Conservation (phyloP, 2,888 invertebrate genomes). For the Arctia plantaginis region DNA sequence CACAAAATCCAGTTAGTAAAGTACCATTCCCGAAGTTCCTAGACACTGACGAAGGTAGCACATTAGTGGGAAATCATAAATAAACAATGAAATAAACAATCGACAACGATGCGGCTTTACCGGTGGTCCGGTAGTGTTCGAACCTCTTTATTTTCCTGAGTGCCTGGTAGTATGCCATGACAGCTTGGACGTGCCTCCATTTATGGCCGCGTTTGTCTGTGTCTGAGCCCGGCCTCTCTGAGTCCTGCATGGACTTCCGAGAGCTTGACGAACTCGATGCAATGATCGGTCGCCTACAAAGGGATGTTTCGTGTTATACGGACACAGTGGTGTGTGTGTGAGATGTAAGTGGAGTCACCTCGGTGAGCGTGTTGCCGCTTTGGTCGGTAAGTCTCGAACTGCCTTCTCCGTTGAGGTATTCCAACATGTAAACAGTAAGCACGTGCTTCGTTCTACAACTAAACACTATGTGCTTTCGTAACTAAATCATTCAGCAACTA, state of each 20-base stretch:
- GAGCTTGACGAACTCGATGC: slow-evolving; percentile 82
- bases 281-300: slow-evolving; percentile 85
- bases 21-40: slow-evolving; percentile 82
- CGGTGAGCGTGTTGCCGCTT: slow-evolving; percentile 59
- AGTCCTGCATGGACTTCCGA: slow-evolving; percentile 79
- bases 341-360: slow-evolving; percentile 60
- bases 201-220: slow-evolving; percentile 88
- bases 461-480: slow-evolving; percentile 34
- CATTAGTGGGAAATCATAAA: slow-evolving; percentile 78
- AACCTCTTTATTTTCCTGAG: slow-evolving; percentile 97
- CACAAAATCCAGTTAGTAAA: slow-evolving; percentile 79
- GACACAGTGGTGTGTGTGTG: slow-evolving; percentile 63
- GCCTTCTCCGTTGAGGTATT: slow-evolving; percentile 7
- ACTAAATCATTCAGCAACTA: slow-evolving; percentile 30
- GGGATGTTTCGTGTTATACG: slow-evolving; percentile 78
- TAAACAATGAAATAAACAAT: slow-evolving; percentile 75
- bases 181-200: slow-evolving; percentile 95
- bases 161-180: slow-evolving; percentile 96
- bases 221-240: slow-evolving; percentile 76
- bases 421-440: slow-evolving; percentile 8
- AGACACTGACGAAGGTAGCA: slow-evolving; percentile 81
- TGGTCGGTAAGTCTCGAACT: slow-evolving; percentile 40
- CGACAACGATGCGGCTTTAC: slow-evolving; percentile 77
- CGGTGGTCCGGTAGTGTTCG: slow-evolving; percentile 70
- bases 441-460: slow-evolving; percentile 30